Percentiles rank a stretch among this genome's conserved stretches.
These are phyloP conservation scores for Taphrorychus bicolor DNA, from an alignment of 2,888 invertebrate species.

Conservation along the genomic window DNA sequence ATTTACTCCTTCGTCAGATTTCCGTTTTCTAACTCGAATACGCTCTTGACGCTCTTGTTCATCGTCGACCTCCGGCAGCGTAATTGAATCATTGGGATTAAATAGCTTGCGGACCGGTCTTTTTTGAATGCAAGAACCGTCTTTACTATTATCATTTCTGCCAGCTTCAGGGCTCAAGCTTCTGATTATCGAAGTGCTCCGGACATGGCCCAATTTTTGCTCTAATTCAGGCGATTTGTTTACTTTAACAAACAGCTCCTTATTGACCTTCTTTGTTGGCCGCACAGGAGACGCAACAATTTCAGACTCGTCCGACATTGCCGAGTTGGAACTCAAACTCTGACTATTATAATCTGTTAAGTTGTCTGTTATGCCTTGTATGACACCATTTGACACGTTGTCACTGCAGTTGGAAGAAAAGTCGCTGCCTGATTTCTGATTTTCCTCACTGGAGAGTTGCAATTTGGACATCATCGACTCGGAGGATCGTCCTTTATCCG, in stretches of 20 bases:
- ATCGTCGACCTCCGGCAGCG: slow-evolving; percentile 28
- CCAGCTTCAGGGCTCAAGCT: too few relatives aligned
- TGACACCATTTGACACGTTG: too few relatives aligned
- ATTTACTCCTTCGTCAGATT: not conserved
- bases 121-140: too few relatives aligned
- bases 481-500: not conserved
- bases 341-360: too few relatives aligned
- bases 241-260: too few relatives aligned
- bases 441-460: not conserved
- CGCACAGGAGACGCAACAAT: slow-evolving; percentile 8
- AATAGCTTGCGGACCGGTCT: slow-evolving; percentile 43
- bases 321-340: not conserved
- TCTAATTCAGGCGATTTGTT: too few relatives aligned
- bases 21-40: not conserved
- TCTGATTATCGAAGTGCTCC: too few relatives aligned
- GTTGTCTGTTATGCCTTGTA: too few relatives aligned
- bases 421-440: not conserved
- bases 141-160: too few relatives aligned
- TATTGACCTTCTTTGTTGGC: too few relatives aligned
- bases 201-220: too few relatives aligned
- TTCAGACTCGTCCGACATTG: slow-evolving; percentile 1
- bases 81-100: slow-evolving; percentile 43
- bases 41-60: slow-evolving; percentile 44
- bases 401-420: not conserved
- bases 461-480: not conserved